phyloP scores from a whole-genome alignment of 2,113 vertebrate genomes.

The Pseudorasbora parva region DNA sequence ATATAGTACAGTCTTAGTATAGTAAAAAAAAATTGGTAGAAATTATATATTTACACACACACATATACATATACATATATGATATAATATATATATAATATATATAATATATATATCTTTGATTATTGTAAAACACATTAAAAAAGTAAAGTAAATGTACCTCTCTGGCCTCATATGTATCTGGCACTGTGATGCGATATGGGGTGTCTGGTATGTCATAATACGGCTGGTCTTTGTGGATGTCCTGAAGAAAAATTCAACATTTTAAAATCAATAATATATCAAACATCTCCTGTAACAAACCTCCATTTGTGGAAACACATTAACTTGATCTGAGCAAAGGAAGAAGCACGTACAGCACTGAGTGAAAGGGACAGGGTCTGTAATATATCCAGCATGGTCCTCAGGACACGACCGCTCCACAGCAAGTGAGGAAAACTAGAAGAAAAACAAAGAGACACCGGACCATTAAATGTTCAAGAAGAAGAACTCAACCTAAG shows the following conservation, averaged over 20 bases:
- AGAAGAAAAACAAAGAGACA: slow-evolving; percentile 13
- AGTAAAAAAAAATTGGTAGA: background rate
- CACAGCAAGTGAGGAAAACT: slow-evolving; percentile 97
- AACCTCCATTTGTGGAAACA: background rate
- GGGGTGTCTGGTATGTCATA: slow-evolving; percentile 97
- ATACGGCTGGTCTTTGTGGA: slow-evolving; percentile 97
- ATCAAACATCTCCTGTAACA: background rate
- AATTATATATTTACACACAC: background rate
- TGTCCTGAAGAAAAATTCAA: slow-evolving; percentile 80
- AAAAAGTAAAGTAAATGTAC: slow-evolving; percentile 65
- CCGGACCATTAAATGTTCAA: background rate
- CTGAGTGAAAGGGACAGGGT: slow-evolving; percentile 94
- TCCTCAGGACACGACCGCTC: slow-evolving; percentile 96
- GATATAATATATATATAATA: too few relatives aligned
- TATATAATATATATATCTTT: too few relatives aligned
- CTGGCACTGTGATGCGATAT: slow-evolving; percentile 93
- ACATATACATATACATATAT: background rate
- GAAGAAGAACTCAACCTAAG: background rate
- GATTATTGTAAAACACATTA: background rate
- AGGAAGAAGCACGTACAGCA: slow-evolving; percentile 79
- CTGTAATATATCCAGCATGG: slow-evolving; percentile 98
- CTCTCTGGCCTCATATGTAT: slow-evolving; percentile 95
- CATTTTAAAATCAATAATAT: background rate
- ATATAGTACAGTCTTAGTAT: too few relatives aligned
- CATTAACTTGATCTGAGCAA: background rate